Conservation (phyloP, 2,797 vertebrate genomes). For the Paguma larvata region DNA sequence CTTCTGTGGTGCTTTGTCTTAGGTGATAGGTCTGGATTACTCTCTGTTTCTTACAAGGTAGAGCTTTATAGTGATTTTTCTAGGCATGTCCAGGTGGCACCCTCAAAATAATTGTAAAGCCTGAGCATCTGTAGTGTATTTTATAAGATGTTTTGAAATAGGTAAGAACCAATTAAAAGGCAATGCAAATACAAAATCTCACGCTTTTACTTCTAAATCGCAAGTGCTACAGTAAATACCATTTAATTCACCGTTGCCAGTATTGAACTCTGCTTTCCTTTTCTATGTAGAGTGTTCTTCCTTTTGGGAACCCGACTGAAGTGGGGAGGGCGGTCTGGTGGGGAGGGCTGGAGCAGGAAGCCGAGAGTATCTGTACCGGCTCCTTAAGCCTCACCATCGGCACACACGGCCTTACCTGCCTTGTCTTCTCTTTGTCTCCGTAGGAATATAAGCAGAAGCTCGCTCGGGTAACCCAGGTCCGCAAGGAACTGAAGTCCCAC, state of each 20-base stretch:
- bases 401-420: not conserved
- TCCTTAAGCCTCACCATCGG: not conserved
- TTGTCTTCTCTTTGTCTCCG: constrained; percentile 64
- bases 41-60: not conserved
- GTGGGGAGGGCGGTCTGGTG: rapidly evolving
- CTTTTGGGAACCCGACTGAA: not conserved
- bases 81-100: not conserved
- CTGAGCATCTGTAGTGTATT: constrained; percentile 19
- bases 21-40: not conserved
- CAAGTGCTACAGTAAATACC: not conserved
- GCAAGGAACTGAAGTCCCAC: constrained; percentile 99
- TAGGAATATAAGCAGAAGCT: constrained; percentile 99
- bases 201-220: constrained; percentile 37
- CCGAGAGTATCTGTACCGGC: not conserved
- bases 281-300: not conserved
- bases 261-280: not conserved
- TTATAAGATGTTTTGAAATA: constrained; percentile 35
- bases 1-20: not conserved
- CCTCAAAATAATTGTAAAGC: not conserved
- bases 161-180: not conserved
- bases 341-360: not conserved
- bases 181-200: not conserved
- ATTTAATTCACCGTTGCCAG: not conserved
- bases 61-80: constrained; percentile 18
- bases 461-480: constrained; percentile 97